Base-by-base conservation (phyloP, 2,113 vertebrate genomes). In the Nanorana parkeri region DNA sequence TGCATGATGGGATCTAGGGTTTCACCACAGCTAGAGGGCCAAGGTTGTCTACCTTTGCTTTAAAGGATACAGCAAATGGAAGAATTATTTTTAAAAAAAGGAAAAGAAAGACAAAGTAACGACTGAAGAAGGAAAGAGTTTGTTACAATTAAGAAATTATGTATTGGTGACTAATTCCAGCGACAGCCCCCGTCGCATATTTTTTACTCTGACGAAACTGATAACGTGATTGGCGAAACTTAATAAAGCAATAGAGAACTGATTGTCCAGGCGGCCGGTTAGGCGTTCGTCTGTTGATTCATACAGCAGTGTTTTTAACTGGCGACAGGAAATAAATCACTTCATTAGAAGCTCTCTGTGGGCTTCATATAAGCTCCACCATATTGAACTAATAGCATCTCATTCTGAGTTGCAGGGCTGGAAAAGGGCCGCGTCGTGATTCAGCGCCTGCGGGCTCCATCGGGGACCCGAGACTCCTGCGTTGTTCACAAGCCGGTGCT, bases 311-410 rank as follows among this genome's bases (percentile, higher is more conserved):
- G 20, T 78, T 78, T 78, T n/a, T 66, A 1, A 66, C 47, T 28
- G 67, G 55, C 52, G 77, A 58, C 77, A 78, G 77, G n/a, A 78
- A 78, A 78, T 78, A 78, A 78, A 78, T 68, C 77, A 78, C 77
- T 78, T 67, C 51, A 78, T 78, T 78, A 78, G 55, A 78, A 23
- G n/a, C 68, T 67, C 77, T 78, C 77, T 52, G 19, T 68, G 51
- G 77, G 65, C 56, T 78, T 58, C 63, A 51, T 55, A 58, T 68
- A 67, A 78, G 64, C 65, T 41, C 52, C 24, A 28, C 64, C 29
- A 54, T 68, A 78, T 68, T 68, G 55, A 78, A 78, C 65, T 67
- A 64, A 78, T 78, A 78, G 28, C 64, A 51, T 78, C 64, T 78
- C 64, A 36, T 32, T 56, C 24, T 67, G 77, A 29, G 52, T 41